Conservation (phyloP, 2,113 vertebrate species). For the Python bivittatus region DNA sequence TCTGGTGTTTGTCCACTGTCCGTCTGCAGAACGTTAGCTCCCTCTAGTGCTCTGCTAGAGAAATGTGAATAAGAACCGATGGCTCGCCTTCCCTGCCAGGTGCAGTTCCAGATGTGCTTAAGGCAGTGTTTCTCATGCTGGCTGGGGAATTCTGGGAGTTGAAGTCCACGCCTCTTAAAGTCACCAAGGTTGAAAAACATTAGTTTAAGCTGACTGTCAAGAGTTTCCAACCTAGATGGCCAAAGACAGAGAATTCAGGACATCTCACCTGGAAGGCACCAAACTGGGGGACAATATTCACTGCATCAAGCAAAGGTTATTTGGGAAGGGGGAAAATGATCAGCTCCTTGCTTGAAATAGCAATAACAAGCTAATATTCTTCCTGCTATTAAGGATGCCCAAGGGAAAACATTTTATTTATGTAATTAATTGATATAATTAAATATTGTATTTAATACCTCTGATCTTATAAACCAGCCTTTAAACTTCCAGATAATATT, state of each 20-base stretch:
- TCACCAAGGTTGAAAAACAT: background rate
- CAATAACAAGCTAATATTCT: too few relatives aligned
- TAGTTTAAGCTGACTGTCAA: background rate
- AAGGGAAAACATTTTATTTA: too few relatives aligned
- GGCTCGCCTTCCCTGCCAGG: background rate
- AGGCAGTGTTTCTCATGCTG: background rate
- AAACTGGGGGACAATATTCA: too few relatives aligned
- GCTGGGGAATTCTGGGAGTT: background rate
- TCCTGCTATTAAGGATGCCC: too few relatives aligned
- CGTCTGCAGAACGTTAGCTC: constrained; percentile 9
- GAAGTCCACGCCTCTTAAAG: background rate
- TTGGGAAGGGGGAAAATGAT: too few relatives aligned
- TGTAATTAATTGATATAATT: too few relatives aligned
- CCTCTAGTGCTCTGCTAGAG: constrained; percentile 3
- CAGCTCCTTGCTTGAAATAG: too few relatives aligned
- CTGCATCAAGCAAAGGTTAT: too few relatives aligned
- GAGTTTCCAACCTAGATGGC: background rate
- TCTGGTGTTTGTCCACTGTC: background rate
- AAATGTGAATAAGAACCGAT: background rate
- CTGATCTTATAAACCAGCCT: too few relatives aligned
- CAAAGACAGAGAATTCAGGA: background rate
- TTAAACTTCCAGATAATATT: too few relatives aligned
- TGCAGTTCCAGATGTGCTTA: background rate
- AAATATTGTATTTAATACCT: too few relatives aligned
- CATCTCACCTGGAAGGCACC: too few relatives aligned